Evolutionary conservation across 2,888 invertebrate species (phyloP), one percentile per base, ranked within the genome.

Genomic region (Anagyrus pseudococci): DNA sequence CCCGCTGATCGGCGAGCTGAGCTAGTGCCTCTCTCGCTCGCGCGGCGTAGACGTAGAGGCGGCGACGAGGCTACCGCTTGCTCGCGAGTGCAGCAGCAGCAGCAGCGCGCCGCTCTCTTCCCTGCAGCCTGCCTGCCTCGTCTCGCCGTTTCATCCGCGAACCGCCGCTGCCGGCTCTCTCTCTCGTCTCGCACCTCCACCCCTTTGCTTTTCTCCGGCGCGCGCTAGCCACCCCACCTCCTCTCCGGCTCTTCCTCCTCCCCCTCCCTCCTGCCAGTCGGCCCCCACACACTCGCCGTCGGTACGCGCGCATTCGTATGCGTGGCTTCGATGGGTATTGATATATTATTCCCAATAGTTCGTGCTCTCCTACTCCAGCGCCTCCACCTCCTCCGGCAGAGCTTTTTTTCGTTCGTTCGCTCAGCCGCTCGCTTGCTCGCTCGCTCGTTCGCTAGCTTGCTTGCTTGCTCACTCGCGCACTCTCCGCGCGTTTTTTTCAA

Each of bases 291-390:
- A 54, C 52, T 23, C 61, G 64, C 58, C 66, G 66, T 54, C 56
- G 26, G 47, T n/a, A 19, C 60, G 50, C 62, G 61, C 75, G 75
- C 75, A 78, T 79, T 80, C 78, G 79, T 80, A 79, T 79, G 78
- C 79, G 80, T 80, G 79, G 78, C 72, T 80, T 79, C 80, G 80
- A 80, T 80, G 74, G 80, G 77, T 79, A 80, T 80, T 80, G 80
- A 80, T 80, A 79, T 80, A 80, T 80, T 80, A 79, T 80, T 80
- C 80, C 79, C 79, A 79, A 79, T 79, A 79, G 79, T 79, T 80
- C 77, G 78, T 73, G 73, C 47, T 29, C 58, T n/a, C n/a, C n/a
- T n/a, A n/a, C 56, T 25, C 58, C 47, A 29, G 44, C 37, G 2
- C 22, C 58, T 20, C 49, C 50, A 68, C 72, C 71, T 70, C 70